These are phyloP conservation scores for Neelides sp. DNA, from an alignment of 1,140 invertebrate genomes.

Conservation along the genomic window DNA sequence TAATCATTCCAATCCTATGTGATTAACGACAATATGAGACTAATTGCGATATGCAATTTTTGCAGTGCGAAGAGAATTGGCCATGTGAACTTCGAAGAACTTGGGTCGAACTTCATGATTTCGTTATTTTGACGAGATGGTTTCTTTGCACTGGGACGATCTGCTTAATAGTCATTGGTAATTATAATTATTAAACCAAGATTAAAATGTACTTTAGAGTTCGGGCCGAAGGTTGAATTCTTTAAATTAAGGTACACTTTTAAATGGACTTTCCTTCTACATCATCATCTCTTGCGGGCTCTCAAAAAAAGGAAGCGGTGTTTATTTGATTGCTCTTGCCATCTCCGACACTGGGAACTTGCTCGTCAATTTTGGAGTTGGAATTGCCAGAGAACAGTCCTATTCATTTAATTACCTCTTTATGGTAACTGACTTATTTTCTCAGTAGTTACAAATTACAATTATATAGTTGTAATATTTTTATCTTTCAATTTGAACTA, in stretches of 20 bases:
- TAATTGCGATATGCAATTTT: too few relatives aligned
- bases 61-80: conserved; percentile 32
- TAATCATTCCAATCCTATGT: too few relatives aligned
- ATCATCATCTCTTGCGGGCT: conserved; percentile 23
- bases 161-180: conserved; percentile 34
- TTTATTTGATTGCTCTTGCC: conserved; percentile 35
- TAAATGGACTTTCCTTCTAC: conserved; percentile 26
- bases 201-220: conserved; percentile 3
- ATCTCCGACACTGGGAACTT: conserved; percentile 36
- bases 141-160: conserved; percentile 34
- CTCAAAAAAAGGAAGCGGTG: conserved; percentile 22
- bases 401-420: conserved; percentile 34
- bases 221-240: not conserved
- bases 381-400: conserved; percentile 33
- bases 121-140: conserved; percentile 32
- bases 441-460: too few relatives aligned
- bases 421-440: conserved; percentile 36
- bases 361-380: conserved; percentile 35
- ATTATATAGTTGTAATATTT: too few relatives aligned
- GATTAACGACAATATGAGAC: too few relatives aligned
- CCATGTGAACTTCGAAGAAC: conserved; percentile 35
- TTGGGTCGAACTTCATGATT: conserved; percentile 33
- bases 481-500: too few relatives aligned
- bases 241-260: conserved; percentile 15
- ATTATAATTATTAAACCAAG: conserved; percentile 11